Evolutionary conservation across 2,888 invertebrate species (phyloP).

Genomic region (Synergus umbraculus): DNA sequence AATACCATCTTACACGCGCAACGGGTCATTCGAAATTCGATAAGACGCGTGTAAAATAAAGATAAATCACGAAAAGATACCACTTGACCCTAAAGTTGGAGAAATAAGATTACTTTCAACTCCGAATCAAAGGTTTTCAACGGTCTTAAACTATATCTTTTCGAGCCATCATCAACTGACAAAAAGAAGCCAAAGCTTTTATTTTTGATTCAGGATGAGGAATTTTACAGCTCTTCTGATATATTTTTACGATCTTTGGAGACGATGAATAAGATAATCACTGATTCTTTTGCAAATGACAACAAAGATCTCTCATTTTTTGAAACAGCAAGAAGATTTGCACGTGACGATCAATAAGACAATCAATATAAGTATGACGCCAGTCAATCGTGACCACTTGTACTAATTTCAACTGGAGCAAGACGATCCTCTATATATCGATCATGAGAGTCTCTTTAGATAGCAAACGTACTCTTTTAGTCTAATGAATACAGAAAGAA

Average conservation of each 20-base stretch:
- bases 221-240: too few relatives aligned
- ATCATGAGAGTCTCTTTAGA: neutral
- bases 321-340: neutral
- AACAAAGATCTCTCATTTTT: constrained; percentile 7
- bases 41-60: neutral
- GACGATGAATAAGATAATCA: too few relatives aligned
- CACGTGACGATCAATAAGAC: constrained; percentile 53
- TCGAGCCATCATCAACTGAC: neutral
- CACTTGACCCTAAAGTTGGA: neutral
- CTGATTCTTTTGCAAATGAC: neutral
- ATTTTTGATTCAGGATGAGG: too few relatives aligned
- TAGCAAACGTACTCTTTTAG: neutral
- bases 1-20: constrained; percentile 42
- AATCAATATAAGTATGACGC: constrained; percentile 56
- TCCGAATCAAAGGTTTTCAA: too few relatives aligned
- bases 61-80: neutral
- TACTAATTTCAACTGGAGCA: constrained; percentile 55
- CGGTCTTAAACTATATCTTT: neutral
- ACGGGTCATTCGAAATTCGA: constrained; percentile 36
- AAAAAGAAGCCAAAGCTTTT: too few relatives aligned
- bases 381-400: constrained; percentile 61
- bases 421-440: constrained; percentile 25
- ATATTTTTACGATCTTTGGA: too few relatives aligned
- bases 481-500: neutral
- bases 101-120: too few relatives aligned